Percentiles rank a stretch among this genome's conserved stretches.
Evolutionary conservation across 2,797 vertebrate genomes (phyloP).

Genomic region (Rachycentron canadum): DNA sequence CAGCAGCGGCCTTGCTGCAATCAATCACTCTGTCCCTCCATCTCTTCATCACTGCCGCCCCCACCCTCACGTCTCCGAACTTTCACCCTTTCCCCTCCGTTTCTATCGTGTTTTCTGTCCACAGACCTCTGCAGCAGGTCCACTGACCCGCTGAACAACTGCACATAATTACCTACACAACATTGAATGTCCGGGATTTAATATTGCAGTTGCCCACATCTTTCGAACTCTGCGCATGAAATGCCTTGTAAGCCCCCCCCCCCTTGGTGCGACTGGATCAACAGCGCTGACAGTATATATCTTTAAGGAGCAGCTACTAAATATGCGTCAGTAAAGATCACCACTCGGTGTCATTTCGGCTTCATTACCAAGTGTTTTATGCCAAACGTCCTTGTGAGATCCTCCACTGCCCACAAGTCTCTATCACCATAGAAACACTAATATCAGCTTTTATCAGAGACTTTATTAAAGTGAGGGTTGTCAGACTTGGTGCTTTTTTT

Average conservation of each 20-base stretch:
- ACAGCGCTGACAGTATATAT: background rate
- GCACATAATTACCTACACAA: background rate
- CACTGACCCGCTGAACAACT: background rate
- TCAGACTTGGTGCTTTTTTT: background rate
- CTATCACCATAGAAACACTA: conserved; percentile 11
- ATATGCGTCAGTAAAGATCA: background rate
- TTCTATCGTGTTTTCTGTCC: conserved; percentile 5
- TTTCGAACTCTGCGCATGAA: background rate
- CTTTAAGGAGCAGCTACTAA: background rate
- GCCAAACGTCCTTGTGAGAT: background rate
- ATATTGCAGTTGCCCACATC: background rate
- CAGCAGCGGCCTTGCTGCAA: conserved; percentile 47
- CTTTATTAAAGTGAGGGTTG: background rate
- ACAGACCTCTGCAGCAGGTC: background rate
- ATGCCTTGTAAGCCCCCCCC: no score
- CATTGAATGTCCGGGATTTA: background rate
- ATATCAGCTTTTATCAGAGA: background rate
- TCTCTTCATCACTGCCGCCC: conserved; percentile 42
- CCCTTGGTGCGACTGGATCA: background rate
- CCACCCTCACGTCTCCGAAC: conserved; percentile 22
- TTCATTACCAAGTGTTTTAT: background rate
- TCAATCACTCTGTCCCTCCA: conserved; percentile 64
- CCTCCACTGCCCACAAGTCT: background rate
- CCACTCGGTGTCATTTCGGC: background rate
- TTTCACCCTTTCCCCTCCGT: conserved; percentile 52